phyloP scores from a whole-genome alignment of 2,113 vertebrate species.

The Oncorhynchus clarkii region DNA sequence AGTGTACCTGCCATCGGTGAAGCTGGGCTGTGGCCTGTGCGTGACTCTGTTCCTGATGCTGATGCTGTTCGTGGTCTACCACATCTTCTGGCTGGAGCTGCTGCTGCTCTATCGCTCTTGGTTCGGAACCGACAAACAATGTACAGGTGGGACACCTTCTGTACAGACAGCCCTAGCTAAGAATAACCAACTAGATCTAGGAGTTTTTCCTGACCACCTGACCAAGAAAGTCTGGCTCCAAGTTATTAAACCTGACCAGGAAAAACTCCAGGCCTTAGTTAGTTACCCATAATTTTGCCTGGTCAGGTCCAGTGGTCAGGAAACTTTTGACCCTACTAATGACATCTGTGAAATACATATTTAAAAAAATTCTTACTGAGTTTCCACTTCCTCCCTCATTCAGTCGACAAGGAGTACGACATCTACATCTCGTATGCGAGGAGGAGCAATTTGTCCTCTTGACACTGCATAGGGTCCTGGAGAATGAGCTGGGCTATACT shows the following conservation, averaged over 20 bases:
- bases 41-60: conserved; percentile 81
- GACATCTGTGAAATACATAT: not conserved
- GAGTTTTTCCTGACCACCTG: no score
- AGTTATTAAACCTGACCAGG: no score
- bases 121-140: conserved; percentile 90
- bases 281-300: no score
- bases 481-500: conserved; percentile 91
- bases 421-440: conserved; percentile 92
- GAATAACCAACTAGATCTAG: no score
- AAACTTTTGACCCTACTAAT: not conserved
- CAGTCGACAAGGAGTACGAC: conserved; percentile 93
- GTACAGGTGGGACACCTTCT: conserved; percentile 76
- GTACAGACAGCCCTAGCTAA: no score
- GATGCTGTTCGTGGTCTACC: conserved; percentile 84
- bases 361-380: not conserved
- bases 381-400: not conserved
- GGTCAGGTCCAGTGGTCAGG: not conserved
- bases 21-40: conserved; percentile 86
- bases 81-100: conserved; percentile 92
- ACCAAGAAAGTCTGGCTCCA: no score
- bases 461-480: conserved; percentile 85
- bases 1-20: conserved; percentile 79
- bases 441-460: conserved; percentile 92
- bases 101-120: conserved; percentile 92
- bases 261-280: no score